phyloP scores from a whole-genome alignment of 2,797 vertebrate species.

The Halcyon badia region DNA sequence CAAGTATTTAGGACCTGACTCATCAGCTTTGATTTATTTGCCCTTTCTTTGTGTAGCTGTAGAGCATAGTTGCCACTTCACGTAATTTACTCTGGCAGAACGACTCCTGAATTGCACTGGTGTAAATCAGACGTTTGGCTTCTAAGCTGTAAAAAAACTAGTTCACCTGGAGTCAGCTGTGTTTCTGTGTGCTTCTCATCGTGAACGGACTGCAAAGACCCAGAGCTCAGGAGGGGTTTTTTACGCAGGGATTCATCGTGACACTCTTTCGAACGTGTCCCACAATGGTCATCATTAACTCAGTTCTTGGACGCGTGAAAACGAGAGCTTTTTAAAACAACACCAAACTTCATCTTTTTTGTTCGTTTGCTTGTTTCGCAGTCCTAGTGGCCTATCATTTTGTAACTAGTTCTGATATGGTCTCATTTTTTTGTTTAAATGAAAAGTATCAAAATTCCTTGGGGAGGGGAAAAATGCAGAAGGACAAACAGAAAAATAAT shows the following conservation, averaged over 20 bases:
- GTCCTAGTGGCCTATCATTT: background rate
- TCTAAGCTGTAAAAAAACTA: background rate
- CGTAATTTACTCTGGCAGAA: conserved; percentile 3
- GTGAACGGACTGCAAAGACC: background rate
- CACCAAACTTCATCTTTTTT: background rate
- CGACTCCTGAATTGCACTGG: background rate
- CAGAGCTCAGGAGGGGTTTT: background rate
- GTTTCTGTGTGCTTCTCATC: background rate
- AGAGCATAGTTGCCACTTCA: background rate
- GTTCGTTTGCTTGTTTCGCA: background rate
- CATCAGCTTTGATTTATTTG: conserved; percentile 1
- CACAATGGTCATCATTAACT: background rate
- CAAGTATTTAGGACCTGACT: background rate
- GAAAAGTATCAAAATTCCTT: background rate
- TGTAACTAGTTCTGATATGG: background rate
- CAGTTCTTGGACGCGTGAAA: background rate
- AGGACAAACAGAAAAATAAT: background rate
- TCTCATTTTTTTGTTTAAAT: background rate
- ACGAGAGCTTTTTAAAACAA: background rate
- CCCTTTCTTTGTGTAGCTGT: background rate
- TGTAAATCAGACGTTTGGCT: background rate
- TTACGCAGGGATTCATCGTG: background rate
- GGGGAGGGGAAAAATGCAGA: background rate
- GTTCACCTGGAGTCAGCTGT: background rate
- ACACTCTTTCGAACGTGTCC: background rate